phyloP scores from a whole-genome alignment of 2,797 vertebrate species.

The Knipowitschia caucasica region DNA sequence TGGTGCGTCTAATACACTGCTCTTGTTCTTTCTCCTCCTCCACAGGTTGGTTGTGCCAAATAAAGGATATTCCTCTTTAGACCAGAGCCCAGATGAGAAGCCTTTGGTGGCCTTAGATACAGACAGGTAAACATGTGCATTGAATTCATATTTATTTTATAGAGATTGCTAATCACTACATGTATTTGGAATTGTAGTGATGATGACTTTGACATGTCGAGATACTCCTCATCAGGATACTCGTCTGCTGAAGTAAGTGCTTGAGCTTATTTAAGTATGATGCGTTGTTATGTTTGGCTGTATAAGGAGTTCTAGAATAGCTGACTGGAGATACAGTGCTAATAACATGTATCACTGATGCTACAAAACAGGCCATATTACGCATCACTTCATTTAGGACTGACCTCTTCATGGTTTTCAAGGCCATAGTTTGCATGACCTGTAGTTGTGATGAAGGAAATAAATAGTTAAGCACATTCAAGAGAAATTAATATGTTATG shows the following conservation, averaged over 20 bases:
- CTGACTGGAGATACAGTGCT: no score
- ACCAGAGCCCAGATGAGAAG: conserved; percentile 97
- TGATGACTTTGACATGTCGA: conserved; percentile 96
- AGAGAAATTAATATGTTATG: no score
- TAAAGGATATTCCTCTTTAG: conserved; percentile 96
- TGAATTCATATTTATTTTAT: background rate
- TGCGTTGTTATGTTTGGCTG: background rate
- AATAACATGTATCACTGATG: no score
- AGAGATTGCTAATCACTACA: background rate
- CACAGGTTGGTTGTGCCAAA: conserved; percentile 92
- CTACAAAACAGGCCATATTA: no score
- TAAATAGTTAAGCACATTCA: no score
- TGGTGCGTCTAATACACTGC: background rate
- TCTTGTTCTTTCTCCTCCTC: conserved; percentile 2
- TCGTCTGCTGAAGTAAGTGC: conserved; percentile 95
- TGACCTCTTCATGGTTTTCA: no score
- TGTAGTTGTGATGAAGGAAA: no score
- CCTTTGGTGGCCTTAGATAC: conserved; percentile 95
- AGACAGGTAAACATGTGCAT: conserved; percentile 81
- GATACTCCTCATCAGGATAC: conserved; percentile 96
- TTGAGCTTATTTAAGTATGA: no score
- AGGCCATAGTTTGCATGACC: no score
- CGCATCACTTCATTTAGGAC: no score
- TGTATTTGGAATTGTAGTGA: conserved; percentile 73
- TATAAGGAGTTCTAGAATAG: background rate